Evolutionary conservation across 2,113 vertebrate genomes (phyloP).

Genomic region (Willisornis vidua): DNA sequence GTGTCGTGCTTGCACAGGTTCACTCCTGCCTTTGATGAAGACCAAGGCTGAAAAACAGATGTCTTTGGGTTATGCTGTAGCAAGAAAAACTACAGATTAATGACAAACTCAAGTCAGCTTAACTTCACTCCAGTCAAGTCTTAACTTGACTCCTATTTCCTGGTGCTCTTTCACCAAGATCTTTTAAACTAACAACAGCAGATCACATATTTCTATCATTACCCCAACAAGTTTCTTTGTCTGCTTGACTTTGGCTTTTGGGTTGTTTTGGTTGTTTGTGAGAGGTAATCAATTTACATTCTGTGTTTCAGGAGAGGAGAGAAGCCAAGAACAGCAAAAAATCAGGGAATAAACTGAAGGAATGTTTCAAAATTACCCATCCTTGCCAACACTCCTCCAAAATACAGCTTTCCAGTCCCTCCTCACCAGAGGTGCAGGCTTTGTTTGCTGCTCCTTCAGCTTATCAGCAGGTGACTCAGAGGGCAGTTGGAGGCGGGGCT

Average conservation of each 20-base stretch:
- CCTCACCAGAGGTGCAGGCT: background rate
- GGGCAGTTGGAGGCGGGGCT: too few relatives aligned
- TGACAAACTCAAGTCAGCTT: background rate
- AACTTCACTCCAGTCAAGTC: background rate
- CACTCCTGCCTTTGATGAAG: background rate
- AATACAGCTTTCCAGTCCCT: background rate
- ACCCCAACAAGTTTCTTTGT: background rate
- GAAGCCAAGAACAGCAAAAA: background rate
- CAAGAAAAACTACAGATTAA: background rate
- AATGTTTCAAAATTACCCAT: background rate
- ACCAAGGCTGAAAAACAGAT: background rate
- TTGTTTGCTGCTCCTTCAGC: too few relatives aligned
- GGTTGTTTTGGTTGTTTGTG: background rate
- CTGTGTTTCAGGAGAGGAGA: background rate
- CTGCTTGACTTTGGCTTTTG: background rate
- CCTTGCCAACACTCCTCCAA: background rate
- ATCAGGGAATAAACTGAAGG: background rate
- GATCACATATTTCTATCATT: background rate
- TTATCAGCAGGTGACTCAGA: too few relatives aligned
- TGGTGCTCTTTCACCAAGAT: background rate
- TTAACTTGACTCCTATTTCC: background rate
- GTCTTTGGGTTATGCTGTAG: background rate
- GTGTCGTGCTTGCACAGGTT: rapidly evolving
- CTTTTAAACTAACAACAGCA: background rate
- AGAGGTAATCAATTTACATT: background rate